Conservation (phyloP, 2,797 vertebrate genomes). For the Malurus leucopterus region DNA sequence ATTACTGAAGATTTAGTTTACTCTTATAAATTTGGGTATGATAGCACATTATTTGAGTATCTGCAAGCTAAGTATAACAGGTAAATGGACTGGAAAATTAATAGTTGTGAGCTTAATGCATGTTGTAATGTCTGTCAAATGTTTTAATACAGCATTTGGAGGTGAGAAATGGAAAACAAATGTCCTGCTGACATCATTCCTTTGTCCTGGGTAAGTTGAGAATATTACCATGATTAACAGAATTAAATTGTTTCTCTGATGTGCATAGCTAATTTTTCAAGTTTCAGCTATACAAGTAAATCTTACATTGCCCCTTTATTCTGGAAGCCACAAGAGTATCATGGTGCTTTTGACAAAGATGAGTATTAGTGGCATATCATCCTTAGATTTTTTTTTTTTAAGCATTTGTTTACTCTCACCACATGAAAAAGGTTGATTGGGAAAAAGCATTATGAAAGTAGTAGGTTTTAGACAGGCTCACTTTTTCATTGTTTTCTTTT, state of each 20-base stretch:
- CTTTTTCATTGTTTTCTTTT: not conserved
- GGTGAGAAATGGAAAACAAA: slow-evolving; percentile 99
- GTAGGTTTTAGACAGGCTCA: not conserved
- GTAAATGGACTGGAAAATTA: slow-evolving; percentile 37
- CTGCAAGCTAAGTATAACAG: not conserved
- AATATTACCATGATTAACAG: not conserved
- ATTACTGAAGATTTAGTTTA: not conserved
- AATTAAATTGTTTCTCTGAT: slow-evolving; percentile 14
- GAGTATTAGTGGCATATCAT: not conserved
- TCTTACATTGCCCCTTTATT: not conserved
- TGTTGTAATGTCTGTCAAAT: slow-evolving; percentile 38
- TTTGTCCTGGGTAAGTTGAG: slow-evolving; percentile 90
- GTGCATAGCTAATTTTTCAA: not conserved
- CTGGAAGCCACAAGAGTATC: not conserved
- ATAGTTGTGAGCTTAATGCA: not conserved
- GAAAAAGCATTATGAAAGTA: not conserved
- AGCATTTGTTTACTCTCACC: not conserved
- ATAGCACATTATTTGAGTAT: not conserved
- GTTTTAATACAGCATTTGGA: slow-evolving; percentile 84
- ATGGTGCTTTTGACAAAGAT: not conserved
- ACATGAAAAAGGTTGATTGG: not conserved
- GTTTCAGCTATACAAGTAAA: not conserved
- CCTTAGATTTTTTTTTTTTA: not conserved
- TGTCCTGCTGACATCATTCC: slow-evolving; percentile 93
- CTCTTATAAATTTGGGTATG: not conserved